Evolutionary conservation across 2,888 invertebrate genomes (phyloP).

Genomic region (Drosophila kambysellisi): DNA sequence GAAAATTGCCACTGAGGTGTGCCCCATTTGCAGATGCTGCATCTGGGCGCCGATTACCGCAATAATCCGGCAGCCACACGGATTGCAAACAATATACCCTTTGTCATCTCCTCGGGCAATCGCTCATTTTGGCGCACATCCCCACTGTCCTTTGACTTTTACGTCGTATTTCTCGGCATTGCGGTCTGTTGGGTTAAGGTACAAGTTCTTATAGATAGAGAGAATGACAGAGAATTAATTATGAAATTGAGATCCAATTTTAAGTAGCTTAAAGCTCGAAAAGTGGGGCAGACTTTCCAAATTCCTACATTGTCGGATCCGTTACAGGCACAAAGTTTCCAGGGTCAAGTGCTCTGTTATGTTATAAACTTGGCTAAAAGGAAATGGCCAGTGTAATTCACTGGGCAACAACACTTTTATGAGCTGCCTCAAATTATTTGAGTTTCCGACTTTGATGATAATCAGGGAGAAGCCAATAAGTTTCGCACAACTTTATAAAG

Average conservation of each 20-base stretch:
- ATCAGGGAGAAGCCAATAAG: conserved; percentile 62
- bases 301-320: not conserved
- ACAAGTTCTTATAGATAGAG: not conserved
- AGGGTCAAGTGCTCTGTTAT: not conserved
- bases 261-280: not conserved
- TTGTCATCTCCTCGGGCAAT: conserved; percentile 92
- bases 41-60: conserved; percentile 89
- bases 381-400: conserved; percentile 39
- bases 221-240: not conserved
- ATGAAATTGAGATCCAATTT: not conserved
- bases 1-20: conserved; percentile 90
- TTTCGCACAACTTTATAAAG: conserved; percentile 56
- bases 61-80: conserved; percentile 90
- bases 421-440: conserved; percentile 59
- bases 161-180: conserved; percentile 91
- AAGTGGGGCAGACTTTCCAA: not conserved
- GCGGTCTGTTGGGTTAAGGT: conserved; percentile 82
- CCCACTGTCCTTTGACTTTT: conserved; percentile 92
- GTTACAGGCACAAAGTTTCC: not conserved
- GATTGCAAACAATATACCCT: conserved; percentile 89
- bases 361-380: conserved; percentile 13
- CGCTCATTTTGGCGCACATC: conserved; percentile 91
- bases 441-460: conserved; percentile 60
- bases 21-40: conserved; percentile 91
- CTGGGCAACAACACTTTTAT: conserved; percentile 34